phyloP scores from a whole-genome alignment of 2,113 vertebrate genomes.

The Terrapene triunguis region DNA sequence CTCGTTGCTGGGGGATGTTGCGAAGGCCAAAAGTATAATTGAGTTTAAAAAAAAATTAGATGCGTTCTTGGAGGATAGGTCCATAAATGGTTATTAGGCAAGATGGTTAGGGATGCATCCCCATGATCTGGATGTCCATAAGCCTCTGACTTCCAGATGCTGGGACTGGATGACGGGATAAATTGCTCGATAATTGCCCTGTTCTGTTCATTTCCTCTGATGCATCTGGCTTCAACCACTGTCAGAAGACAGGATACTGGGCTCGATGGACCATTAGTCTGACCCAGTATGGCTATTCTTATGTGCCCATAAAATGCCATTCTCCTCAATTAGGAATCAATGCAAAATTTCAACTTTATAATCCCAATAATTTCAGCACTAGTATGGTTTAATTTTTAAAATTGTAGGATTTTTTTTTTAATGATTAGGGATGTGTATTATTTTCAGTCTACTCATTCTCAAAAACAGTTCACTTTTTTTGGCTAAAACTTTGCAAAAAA shows the following conservation, averaged over 20 bases:
- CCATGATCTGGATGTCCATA: background rate
- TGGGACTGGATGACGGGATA: background rate
- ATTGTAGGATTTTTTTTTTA: background rate
- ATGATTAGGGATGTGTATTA: background rate
- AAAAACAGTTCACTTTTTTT: background rate
- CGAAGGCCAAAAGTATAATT: background rate
- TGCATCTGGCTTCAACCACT: no score
- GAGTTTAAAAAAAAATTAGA: background rate
- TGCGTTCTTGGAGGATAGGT: background rate
- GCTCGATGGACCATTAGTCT: background rate
- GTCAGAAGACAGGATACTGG: background rate
- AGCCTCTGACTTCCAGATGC: background rate
- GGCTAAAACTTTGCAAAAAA: background rate
- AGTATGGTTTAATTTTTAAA: background rate
- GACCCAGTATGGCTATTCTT: background rate
- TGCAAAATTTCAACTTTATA: background rate
- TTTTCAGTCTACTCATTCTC: background rate
- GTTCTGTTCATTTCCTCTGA: background rate
- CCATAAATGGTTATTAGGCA: background rate
- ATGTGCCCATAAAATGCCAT: background rate
- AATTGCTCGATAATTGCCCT: background rate
- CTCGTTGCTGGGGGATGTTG: background rate
- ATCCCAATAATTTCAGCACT: background rate
- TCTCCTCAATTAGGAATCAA: background rate
- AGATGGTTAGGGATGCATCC: background rate